Conservation (phyloP, 2,797 vertebrate species). For the Cichlasoma orientale region DNA sequence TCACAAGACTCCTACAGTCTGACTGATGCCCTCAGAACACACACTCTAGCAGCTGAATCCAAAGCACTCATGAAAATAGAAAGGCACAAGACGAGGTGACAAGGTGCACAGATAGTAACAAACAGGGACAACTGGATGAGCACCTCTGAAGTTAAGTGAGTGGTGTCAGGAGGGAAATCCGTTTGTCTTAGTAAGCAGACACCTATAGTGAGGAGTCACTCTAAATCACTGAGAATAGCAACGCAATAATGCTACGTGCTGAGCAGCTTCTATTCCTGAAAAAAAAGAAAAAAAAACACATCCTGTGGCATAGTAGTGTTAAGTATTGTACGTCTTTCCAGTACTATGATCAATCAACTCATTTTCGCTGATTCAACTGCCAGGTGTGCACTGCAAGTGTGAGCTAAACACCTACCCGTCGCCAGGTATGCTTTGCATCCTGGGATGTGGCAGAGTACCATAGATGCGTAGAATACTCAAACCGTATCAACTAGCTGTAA, state of each 20-base stretch:
- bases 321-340: neutral
- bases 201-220: slow-evolving; percentile 1
- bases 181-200: slow-evolving; percentile 23
- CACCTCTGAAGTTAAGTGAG: slow-evolving; percentile 16
- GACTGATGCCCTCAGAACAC: slow-evolving; percentile 9
- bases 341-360: neutral
- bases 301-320: neutral
- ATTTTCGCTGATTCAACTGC: neutral
- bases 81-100: slow-evolving; percentile 19
- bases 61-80: slow-evolving; percentile 2
- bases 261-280: slow-evolving; percentile 5
- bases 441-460: no score
- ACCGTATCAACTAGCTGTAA: no score
- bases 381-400: no score
- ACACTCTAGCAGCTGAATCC: slow-evolving; percentile 15
- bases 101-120: slow-evolving; percentile 7
- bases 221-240: slow-evolving; percentile 18
- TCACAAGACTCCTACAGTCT: slow-evolving; percentile 25
- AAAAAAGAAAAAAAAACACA: neutral
- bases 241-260: slow-evolving; percentile 32
- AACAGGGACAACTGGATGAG: slow-evolving; percentile 5
- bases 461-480: no score
- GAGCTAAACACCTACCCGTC: no score
- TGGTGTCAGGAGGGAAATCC: slow-evolving; percentile 24
- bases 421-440: no score